Conservation (phyloP, 2,797 vertebrate genomes). For the Strix occidentalis region DNA sequence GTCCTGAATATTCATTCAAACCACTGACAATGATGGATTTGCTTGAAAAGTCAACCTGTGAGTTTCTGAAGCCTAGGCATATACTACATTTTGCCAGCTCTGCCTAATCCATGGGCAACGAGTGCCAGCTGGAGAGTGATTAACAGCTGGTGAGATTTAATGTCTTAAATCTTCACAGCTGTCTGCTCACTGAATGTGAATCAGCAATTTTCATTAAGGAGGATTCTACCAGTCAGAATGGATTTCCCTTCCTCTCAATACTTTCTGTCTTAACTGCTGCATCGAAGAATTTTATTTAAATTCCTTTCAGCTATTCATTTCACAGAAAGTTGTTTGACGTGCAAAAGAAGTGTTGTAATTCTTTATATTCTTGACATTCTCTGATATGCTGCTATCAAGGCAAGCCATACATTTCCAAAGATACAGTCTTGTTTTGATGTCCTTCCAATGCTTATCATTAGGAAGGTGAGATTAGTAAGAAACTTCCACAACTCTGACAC, state of each 20-base stretch:
- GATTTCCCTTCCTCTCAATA: neutral
- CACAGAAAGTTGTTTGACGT: neutral
- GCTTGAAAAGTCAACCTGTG: neutral
- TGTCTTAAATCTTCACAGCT: neutral
- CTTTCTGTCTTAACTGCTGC: neutral
- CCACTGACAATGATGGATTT: neutral
- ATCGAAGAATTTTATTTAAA: neutral
- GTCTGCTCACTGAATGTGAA: neutral
- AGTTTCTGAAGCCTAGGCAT: neutral
- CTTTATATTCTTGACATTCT: neutral
- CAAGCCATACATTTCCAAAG: neutral
- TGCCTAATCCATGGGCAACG: neutral
- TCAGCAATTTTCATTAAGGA: neutral
- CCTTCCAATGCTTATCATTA: neutral
- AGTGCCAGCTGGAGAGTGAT: neutral
- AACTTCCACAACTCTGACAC: neutral
- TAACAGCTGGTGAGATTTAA: neutral
- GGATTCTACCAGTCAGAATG: neutral
- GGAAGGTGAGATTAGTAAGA: neutral
- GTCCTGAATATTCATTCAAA: neutral
- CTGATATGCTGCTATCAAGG: constrained; percentile 5
- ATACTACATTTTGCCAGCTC: neutral
- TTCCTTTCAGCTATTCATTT: neutral
- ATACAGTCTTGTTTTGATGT: constrained; percentile 14
- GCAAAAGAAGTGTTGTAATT: neutral